Evolutionary conservation across 2,888 invertebrate genomes (phyloP).

Genomic region (Trisateles emortualis): DNA sequence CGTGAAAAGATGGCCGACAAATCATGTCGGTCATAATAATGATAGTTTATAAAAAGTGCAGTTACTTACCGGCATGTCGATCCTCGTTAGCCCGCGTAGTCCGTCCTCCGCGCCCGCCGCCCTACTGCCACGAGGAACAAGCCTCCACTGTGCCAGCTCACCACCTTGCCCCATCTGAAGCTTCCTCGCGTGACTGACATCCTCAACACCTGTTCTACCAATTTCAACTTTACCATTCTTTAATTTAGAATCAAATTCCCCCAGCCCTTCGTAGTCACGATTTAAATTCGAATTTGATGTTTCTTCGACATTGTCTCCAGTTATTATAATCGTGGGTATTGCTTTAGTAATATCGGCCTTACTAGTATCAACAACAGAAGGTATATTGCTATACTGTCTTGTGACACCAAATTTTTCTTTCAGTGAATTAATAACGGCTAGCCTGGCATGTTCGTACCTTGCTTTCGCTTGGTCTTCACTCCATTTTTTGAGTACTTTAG

Average conservation of each 20-base stretch:
- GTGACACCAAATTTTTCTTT: slow-evolving; percentile 72
- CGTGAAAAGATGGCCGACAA: too few species aligned
- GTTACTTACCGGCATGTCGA: slow-evolving; percentile 80
- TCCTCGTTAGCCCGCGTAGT: slow-evolving; percentile 68
- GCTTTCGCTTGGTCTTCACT: slow-evolving; percentile 70
- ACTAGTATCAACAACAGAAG: slow-evolving; percentile 52
- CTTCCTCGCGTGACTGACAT: slow-evolving; percentile 79
- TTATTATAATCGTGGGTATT: slow-evolving; percentile 67
- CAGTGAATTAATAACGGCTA: slow-evolving; percentile 78
- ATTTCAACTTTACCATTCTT: slow-evolving; percentile 59
- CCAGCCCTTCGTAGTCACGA: slow-evolving; percentile 48
- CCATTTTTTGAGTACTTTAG: slow-evolving; percentile 75
- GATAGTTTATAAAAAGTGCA: slow-evolving; percentile 23
- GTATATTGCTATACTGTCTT: slow-evolving; percentile 53
- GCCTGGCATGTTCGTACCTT: slow-evolving; percentile 73
- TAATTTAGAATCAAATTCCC: slow-evolving; percentile 52
- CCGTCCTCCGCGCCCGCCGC: slow-evolving; percentile 75
- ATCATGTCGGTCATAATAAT: too few species aligned
- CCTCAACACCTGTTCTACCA: slow-evolving; percentile 55
- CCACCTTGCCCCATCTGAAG: slow-evolving; percentile 81
- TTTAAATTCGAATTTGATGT: slow-evolving; percentile 81
- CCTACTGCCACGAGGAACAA: slow-evolving; percentile 75
- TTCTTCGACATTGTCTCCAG: slow-evolving; percentile 78
- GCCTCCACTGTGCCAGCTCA: slow-evolving; percentile 80
- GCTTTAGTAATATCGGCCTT: slow-evolving; percentile 64